phyloP scores from a whole-genome alignment of 2,888 invertebrate species.

The Lithophane socia region DNA sequence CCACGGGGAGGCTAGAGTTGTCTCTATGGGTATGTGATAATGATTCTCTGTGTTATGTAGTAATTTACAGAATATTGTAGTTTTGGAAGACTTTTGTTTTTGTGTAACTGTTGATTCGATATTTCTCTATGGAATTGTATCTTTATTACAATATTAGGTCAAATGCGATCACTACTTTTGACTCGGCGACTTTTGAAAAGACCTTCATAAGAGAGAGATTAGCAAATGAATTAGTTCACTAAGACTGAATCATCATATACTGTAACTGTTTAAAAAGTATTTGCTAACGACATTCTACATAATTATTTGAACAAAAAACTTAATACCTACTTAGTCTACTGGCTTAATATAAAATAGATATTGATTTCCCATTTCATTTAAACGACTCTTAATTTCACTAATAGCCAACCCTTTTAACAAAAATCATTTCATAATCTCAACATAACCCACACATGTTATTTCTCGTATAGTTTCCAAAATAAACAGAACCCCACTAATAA shows the following conservation, averaged over 20 bases:
- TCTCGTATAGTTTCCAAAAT: conserved; percentile 16
- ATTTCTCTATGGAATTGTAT: not conserved
- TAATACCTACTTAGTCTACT: not conserved
- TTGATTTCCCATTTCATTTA: not conserved
- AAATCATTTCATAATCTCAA: not conserved
- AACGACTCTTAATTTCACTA: not conserved
- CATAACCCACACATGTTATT: conserved; percentile 35
- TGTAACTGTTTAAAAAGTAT: too few relatives aligned
- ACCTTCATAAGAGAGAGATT: too few relatives aligned
- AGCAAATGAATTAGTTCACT: too few relatives aligned
- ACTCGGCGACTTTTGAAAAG: too few relatives aligned
- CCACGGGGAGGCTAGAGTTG: conserved; percentile 57
- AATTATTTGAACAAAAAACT: not conserved
- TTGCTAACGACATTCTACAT: not conserved
- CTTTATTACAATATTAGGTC: too few relatives aligned
- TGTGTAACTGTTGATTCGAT: conserved; percentile 29
- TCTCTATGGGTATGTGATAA: conserved; percentile 56
- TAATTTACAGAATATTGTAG: conserved; percentile 36
- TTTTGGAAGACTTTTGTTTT: conserved; percentile 8
- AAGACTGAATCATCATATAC: too few relatives aligned
- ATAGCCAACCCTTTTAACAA: not conserved
- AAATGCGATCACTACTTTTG: too few relatives aligned
- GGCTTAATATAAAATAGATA: not conserved
- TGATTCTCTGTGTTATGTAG: conserved; percentile 55
- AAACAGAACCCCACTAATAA: conserved; percentile 40